These are phyloP conservation scores for Sceloporus tristichus DNA, from an alignment of 2,113 vertebrate species.

Conservation along the genomic window DNA sequence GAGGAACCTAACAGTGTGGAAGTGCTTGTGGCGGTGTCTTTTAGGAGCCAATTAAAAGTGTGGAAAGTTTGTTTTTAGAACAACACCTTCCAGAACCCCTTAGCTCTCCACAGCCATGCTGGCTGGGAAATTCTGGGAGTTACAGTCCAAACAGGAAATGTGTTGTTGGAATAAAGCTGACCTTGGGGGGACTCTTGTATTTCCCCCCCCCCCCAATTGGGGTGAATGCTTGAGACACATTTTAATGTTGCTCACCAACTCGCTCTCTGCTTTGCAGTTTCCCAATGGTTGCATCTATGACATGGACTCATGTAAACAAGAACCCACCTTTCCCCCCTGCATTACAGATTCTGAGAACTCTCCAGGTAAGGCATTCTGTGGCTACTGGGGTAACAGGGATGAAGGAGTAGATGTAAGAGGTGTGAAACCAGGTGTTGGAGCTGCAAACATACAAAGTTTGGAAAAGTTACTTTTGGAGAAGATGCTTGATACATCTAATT, in stretches of 20 bases:
- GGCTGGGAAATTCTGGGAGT: background rate
- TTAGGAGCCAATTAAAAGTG: background rate
- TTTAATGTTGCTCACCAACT: background rate
- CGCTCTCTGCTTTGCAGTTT: constrained; percentile 1
- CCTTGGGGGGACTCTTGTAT: background rate
- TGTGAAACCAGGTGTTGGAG: background rate
- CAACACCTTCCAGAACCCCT: background rate
- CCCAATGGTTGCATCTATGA: constrained; percentile 12
- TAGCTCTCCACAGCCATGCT: background rate
- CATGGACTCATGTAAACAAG: constrained; percentile 31
- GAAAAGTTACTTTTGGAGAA: background rate
- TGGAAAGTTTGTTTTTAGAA: background rate
- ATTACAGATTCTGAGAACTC: constrained; percentile 6
- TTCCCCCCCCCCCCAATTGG: background rate
- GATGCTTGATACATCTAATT: background rate
- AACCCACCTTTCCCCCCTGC: constrained; percentile 17
- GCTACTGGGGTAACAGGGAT: background rate
- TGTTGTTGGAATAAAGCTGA: background rate
- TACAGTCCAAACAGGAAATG: background rate
- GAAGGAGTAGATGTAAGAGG: background rate
- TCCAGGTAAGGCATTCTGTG: constrained; percentile 2
- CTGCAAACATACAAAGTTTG: background rate
- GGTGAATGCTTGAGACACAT: background rate
- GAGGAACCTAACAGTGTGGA: too few relatives aligned
- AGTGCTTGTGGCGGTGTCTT: background rate